Percentiles rank a stretch among this genome's conserved stretches.
Conservation (phyloP, 2,113 vertebrate genomes). For the Heterotilapia buettikoferi region DNA sequence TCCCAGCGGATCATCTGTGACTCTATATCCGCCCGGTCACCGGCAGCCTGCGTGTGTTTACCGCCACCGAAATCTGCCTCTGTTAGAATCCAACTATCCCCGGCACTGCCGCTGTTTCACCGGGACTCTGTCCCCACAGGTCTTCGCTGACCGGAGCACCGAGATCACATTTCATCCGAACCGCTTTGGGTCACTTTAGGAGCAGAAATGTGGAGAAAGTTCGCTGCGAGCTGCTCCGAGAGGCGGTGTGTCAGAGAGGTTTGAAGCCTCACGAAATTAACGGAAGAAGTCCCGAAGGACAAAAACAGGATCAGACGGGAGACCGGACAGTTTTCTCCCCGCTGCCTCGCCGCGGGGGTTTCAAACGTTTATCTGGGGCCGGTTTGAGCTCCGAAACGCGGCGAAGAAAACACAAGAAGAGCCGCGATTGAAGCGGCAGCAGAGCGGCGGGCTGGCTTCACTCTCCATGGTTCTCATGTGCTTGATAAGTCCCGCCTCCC, state of each 20-base stretch:
- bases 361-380: neutral
- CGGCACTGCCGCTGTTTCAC: neutral
- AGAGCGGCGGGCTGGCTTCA: neutral
- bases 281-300: neutral
- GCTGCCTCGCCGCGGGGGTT: neutral
- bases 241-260: neutral
- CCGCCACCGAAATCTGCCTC: neutral
- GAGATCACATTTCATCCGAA: neutral
- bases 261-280: neutral
- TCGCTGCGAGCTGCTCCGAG: neutral
- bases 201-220: neutral
- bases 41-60: neutral
- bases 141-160: neutral
- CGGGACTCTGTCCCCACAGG: neutral
- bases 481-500: neutral
- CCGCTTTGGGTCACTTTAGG: neutral
- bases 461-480: neutral
- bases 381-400: neutral
- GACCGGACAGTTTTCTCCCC: neutral
- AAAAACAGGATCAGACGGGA: neutral
- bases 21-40: neutral
- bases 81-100: rapidly evolving
- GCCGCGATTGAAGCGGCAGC: neutral
- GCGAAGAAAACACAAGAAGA: slow-evolving; percentile 1
- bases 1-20: neutral